Evolutionary conservation across 2,888 invertebrate species (phyloP).

Genomic region (Spodoptera exigua): DNA sequence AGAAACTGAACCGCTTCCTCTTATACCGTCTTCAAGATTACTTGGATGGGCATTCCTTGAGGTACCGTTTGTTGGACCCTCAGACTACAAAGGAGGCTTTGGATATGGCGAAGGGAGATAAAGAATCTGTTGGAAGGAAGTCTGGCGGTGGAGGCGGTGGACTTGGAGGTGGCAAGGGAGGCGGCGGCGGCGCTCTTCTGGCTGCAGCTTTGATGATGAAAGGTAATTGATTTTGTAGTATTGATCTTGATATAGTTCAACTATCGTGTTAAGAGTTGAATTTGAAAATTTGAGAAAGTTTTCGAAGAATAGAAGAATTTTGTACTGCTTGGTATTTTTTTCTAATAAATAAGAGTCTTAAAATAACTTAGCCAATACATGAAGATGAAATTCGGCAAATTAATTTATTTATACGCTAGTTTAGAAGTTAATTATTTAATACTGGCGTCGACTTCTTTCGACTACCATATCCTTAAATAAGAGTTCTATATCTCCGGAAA

Average conservation of each 20-base stretch:
- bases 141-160: conserved; percentile 82
- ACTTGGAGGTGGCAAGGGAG: conserved; percentile 75
- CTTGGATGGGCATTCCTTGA: conserved; percentile 92
- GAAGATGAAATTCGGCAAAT: no score
- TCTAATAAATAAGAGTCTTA: no score
- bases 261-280: no score
- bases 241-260: not conserved
- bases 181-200: conserved; percentile 83
- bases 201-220: conserved; percentile 91
- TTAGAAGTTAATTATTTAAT: no score
- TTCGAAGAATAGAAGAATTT: no score
- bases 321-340: no score
- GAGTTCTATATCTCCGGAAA: no score
- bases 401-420: no score
- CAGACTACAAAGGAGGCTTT: conserved; percentile 89
- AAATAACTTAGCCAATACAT: no score
- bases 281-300: no score
- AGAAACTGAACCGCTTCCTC: conserved; percentile 93
- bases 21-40: conserved; percentile 91
- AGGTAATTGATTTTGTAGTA: conserved; percentile 76
- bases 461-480: no score
- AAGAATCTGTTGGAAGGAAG: conserved; percentile 82
- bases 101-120: conserved; percentile 81
- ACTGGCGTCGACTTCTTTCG: no score
- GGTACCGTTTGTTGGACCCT: conserved; percentile 92